Conservation (phyloP, 1,140 invertebrate genomes). For the Oedothorax gibbosus region DNA sequence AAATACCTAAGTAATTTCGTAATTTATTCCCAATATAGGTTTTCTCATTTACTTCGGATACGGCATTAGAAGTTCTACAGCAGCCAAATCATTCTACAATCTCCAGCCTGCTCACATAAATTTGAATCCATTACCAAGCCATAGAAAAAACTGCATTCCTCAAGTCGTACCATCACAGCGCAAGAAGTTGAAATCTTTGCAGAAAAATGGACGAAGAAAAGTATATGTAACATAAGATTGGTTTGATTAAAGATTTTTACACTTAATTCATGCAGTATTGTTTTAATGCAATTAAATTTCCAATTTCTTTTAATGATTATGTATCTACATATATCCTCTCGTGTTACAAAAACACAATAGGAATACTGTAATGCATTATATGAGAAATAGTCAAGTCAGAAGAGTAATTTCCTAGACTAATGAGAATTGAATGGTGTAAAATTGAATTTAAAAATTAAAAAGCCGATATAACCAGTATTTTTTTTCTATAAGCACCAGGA, state of each 20-base stretch:
- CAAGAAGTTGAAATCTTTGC: neutral
- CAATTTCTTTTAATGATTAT: neutral
- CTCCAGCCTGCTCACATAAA: conserved; percentile 27
- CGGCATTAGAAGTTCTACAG: conserved; percentile 34
- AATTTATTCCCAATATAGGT: neutral
- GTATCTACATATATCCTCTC: neutral
- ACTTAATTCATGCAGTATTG: neutral
- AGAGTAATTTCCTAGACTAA: neutral
- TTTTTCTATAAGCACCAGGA: no score
- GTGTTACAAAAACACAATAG: neutral
- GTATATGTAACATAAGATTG: neutral
- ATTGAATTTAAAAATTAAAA: no score
- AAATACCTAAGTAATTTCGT: no score
- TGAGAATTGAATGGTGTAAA: neutral
- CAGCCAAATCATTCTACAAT: conserved; percentile 52
- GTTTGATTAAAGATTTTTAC: neutral
- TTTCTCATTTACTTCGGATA: conserved; percentile 30
- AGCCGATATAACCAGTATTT: no score
- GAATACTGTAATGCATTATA: neutral
- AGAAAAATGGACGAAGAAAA: conserved; percentile 10
- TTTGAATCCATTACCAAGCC: conserved; percentile 31
- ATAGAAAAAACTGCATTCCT: conserved; percentile 44
- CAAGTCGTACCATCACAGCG: conserved; percentile 45
- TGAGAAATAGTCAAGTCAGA: neutral
- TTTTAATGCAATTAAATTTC: neutral